Evolutionary conservation across 2,797 vertebrate genomes (phyloP).

Genomic region (Gouania willdenowi): DNA sequence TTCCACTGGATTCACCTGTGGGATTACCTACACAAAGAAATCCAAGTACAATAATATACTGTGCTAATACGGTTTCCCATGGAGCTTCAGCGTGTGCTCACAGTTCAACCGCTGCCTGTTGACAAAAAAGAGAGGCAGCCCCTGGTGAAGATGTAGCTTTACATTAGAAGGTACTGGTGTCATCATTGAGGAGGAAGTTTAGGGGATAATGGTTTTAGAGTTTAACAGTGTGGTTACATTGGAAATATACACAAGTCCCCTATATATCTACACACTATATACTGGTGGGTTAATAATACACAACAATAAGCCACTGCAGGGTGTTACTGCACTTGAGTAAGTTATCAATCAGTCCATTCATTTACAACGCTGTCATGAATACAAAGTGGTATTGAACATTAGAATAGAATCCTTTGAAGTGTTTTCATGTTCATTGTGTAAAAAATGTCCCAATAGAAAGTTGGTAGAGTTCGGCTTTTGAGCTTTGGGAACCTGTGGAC

Average conservation of each 20-base stretch:
- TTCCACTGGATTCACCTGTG: slow-evolving; percentile 68
- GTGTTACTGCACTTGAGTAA: slow-evolving; percentile 50
- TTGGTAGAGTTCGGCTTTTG: slow-evolving; percentile 45
- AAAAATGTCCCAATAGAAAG: slow-evolving; percentile 48
- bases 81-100: too few species aligned
- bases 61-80: slow-evolving; percentile 52
- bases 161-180: too few species aligned
- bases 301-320: slow-evolving; percentile 63
- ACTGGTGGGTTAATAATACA: slow-evolving; percentile 63
- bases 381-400: slow-evolving; percentile 61
- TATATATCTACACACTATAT: slow-evolving; percentile 31
- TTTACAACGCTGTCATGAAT: slow-evolving; percentile 59
- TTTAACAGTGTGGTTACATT: slow-evolving; percentile 37
- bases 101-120: slow-evolving; percentile 55
- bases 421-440: slow-evolving; percentile 58
- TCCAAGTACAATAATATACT: slow-evolving; percentile 30
- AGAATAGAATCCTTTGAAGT: slow-evolving; percentile 45
- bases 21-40: slow-evolving; percentile 28
- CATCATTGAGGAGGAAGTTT: too few species aligned
- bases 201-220: too few species aligned
- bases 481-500: slow-evolving; percentile 52
- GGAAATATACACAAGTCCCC: too few species aligned
- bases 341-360: slow-evolving; percentile 51
- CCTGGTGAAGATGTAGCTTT: slow-evolving; percentile 24
- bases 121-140: slow-evolving; percentile 31